Base-by-base conservation (phyloP, 2,113 vertebrate genomes). In the rat (Rattus norvegicus) region DNA sequence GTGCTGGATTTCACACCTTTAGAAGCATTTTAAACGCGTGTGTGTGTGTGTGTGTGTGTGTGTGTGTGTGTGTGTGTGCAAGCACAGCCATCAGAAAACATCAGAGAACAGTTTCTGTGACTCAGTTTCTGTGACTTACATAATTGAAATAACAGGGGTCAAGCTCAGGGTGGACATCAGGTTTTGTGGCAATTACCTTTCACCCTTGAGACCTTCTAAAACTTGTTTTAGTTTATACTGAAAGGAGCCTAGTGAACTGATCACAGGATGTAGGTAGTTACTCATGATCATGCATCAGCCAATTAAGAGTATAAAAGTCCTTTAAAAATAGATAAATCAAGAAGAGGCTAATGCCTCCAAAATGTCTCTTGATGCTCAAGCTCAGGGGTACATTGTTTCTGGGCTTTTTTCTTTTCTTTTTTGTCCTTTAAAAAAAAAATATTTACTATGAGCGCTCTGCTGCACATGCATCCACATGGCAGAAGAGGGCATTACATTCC, bases 201-300 rank as follows among this genome's bases (percentile, higher is more conserved):
- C 30, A 67, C 13, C 24, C 61, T 28, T 63, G 61, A 70, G 30
- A 54, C 33, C 47, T 88, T 88, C 24, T 63, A 90, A 94, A 95
- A 94, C 30, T 65, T 80, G 59, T 88, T 93, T 75, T 70, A 90
- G 24, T 49, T 84, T 92, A 33, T 59, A 47, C 69, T 22, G 75
- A 94, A 22, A 63, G 56, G 2, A 95, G 30, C 19, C 28, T 52
- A 49, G 83, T 43, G 14, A 63, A 84, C 43, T 84, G 59, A 84
- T 63, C 19, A 17, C 39, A 3, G 61, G n/a, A 43, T 3, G 43
- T 43, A 83, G 20, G 59, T 8, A 61, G 54, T 43, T 63, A 63
- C 1, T 11, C 56, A 83, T 13, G 39, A 63, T 8, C 7, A 75
- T 75, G 22, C 39, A 43, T 43, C 43, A 75, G 72, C 22, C n/a